Conservation (phyloP, 64 coral and sea anemone genomes). For the Montipora sp. region DNA sequence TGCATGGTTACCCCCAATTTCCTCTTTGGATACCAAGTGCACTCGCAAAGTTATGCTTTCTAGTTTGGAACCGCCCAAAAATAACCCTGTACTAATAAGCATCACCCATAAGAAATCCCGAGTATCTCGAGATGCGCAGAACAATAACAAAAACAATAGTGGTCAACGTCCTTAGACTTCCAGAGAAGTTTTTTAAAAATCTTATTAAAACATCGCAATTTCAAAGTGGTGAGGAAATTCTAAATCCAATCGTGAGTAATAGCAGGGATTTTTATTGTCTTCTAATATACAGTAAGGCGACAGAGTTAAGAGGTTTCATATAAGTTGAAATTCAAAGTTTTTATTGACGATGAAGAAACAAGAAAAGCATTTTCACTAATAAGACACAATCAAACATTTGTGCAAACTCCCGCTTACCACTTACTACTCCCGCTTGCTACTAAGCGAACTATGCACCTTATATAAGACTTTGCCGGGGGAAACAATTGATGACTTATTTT, state of each 20-base stretch:
- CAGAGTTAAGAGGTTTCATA: not conserved
- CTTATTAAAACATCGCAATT: not conserved
- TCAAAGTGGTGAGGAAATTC: not conserved
- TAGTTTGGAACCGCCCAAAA: no score
- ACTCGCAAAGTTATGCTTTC: no score
- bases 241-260: not conserved
- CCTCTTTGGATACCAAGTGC: no score
- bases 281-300: not conserved
- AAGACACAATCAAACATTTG: not conserved
- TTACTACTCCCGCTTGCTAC: not conserved
- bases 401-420: not conserved
- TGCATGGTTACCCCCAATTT: no score
- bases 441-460: not conserved
- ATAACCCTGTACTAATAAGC: no score
- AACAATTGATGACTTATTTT: slow-evolving; percentile 19
- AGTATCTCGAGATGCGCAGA: no score
- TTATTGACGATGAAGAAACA: not conserved
- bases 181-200: not conserved
- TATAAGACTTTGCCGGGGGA: not conserved
- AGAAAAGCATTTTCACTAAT: not conserved
- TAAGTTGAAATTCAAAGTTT: slow-evolving; percentile 9
- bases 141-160: no score
- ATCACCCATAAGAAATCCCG: no score
- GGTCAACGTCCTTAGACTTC: not conserved
- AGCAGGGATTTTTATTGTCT: not conserved